These are phyloP conservation scores for Turdus rufiventris DNA, from an alignment of 2,113 vertebrate genomes.

Conservation along the genomic window DNA sequence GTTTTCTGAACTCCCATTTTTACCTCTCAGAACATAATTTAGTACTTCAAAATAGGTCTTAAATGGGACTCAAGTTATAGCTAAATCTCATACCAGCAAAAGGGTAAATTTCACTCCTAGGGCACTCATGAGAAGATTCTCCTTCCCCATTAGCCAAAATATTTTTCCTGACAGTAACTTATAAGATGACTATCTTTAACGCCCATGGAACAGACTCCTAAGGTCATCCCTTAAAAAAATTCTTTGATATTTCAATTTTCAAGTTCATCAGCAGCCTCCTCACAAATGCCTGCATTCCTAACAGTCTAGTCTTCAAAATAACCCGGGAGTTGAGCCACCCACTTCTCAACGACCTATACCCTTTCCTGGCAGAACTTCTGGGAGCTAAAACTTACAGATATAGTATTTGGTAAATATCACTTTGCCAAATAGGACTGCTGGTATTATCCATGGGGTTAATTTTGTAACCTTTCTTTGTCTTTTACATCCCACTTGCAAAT, in stretches of 20 bases:
- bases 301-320: conserved; percentile 7
- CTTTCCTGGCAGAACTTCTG: not conserved
- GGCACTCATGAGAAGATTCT: not conserved
- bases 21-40: not conserved
- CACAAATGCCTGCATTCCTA: conserved; percentile 43
- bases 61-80: not conserved
- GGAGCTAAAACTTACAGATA: not conserved
- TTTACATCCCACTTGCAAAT: not conserved
- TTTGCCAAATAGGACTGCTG: not conserved
- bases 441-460: not conserved
- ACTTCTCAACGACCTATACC: conserved; percentile 3
- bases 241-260: conserved; percentile 40
- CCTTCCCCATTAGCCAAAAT: not conserved
- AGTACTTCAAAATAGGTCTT: not conserved
- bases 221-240: conserved; percentile 8
- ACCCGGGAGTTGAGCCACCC: not conserved
- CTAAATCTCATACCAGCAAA: not conserved
- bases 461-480: conserved; percentile 13
- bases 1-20: not conserved
- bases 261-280: conserved; percentile 33
- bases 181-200: not conserved
- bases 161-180: not conserved
- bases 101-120: not conserved
- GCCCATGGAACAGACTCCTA: not conserved
- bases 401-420: not conserved